Evolutionary conservation across 2,888 invertebrate genomes (phyloP).

Genomic region (Plebejus melissa): DNA sequence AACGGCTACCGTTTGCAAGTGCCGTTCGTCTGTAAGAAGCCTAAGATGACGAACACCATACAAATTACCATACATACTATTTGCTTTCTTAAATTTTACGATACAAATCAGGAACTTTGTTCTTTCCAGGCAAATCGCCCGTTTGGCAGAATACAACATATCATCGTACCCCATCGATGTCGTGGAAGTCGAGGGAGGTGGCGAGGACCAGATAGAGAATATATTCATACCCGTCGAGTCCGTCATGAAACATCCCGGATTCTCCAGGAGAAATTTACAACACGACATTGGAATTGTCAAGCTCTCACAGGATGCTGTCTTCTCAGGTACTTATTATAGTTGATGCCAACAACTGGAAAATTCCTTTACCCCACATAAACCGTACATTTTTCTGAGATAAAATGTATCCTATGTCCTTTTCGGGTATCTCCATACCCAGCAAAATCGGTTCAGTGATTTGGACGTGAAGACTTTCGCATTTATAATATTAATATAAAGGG

Average conservation of each 20-base stretch:
- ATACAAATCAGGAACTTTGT: neutral
- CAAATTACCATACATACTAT: neutral
- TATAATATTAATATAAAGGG: too few species aligned
- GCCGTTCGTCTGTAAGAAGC: too few species aligned
- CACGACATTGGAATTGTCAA: constrained; percentile 64
- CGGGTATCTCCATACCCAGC: too few species aligned
- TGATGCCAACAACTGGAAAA: too few species aligned
- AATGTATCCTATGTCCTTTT: too few species aligned
- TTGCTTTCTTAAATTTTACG: neutral
- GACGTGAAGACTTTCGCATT: too few species aligned
- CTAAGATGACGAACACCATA: too few species aligned
- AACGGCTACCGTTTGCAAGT: too few species aligned
- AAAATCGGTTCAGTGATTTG: too few species aligned
- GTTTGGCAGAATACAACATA: constrained; percentile 50
- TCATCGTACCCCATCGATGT: constrained; percentile 50
- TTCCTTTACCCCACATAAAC: too few species aligned
- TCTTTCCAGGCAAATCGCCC: constrained; percentile 36
- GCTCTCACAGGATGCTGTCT: constrained; percentile 48
- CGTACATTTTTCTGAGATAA: too few species aligned
- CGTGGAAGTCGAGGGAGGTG: constrained; percentile 42
- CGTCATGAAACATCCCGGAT: constrained; percentile 48
- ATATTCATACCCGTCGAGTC: constrained; percentile 48
- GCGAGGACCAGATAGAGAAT: constrained; percentile 50
- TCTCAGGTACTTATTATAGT: constrained; percentile 46
- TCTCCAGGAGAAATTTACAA: constrained; percentile 25